Base-by-base conservation (phyloP, 1,140 invertebrate genomes). In the Brachionus sp. region DNA sequence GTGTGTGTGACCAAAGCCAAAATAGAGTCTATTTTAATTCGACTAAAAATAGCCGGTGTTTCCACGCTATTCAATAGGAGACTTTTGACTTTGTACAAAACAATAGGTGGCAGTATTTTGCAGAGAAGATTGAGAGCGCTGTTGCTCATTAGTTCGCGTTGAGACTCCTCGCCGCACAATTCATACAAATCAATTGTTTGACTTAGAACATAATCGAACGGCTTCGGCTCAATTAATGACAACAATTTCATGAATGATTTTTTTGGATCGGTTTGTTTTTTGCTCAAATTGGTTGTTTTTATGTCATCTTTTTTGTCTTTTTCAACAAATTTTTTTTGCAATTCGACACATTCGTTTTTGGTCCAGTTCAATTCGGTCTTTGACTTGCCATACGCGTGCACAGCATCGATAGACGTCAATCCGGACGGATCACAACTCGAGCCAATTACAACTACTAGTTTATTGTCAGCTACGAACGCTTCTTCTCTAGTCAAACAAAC, bases 291-390 rank as follows among this genome's bases (percentile, higher is more conserved):
- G 3, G n/a, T 3, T n/a, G 37, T 10, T 13, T 75, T 46, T 23
- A 4, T 50, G 16, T 50, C 39, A 0, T 75, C 70, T 46, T 75
- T 75, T 75, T 75, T 75, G 25, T 75, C 70, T 75, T 75, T 46
- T 23, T 50, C 42, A 3, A n/a, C 19, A 75, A 44, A 86, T 82
- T 83, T 91, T 90, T 77, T 92, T 90, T 5, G 92, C 89, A 92
- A 91, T 84, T 97, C 95, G 86, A 97, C 95, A 12, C 91, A 92
- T 86, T 98, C 96, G 7, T 66, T 19, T 88, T 98, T 96, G 0
- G 96, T 95, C 96, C 96, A 98, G 53, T 95, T 95, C 89, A 98
- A 97, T 0, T 93, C 90, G 87, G 98, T 96, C 90, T 98, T 98
- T 3, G 94, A 95, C 89, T 97, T 97, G 2, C 95, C 95, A 88